phyloP scores from a whole-genome alignment of 2,113 vertebrate genomes.

The Hemicordylus capensis region DNA sequence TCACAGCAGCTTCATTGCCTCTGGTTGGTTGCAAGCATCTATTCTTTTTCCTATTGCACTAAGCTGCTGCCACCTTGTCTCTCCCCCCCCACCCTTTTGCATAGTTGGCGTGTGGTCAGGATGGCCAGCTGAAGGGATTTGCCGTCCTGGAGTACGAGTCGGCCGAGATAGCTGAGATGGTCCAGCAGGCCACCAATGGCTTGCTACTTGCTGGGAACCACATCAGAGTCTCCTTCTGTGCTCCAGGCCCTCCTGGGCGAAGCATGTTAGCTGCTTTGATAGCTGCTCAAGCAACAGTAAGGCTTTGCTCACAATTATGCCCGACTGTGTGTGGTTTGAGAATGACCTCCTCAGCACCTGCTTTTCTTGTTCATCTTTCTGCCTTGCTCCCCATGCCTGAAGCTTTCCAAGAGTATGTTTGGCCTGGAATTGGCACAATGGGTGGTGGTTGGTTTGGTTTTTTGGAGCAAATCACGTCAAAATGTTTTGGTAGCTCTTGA shows the following conservation, averaged over 20 bases:
- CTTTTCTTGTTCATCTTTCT: neutral
- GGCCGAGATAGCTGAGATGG: slow-evolving; percentile 82
- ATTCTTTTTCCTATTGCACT: fast-evolving
- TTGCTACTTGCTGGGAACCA: slow-evolving; percentile 77
- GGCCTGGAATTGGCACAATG: neutral
- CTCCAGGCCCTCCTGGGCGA: slow-evolving; percentile 89
- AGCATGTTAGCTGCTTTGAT: slow-evolving; percentile 93
- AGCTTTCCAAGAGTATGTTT: neutral
- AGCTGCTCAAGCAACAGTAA: slow-evolving; percentile 91
- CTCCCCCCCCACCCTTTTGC: neutral
- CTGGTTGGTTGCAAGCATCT: neutral
- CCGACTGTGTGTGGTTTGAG: neutral
- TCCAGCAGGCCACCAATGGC: slow-evolving; percentile 79
- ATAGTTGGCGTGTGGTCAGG: slow-evolving; percentile 91
- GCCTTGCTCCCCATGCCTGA: neutral
- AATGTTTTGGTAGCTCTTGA: neutral
- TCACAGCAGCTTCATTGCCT: neutral
- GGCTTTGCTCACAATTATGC: neutral
- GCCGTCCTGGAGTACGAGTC: slow-evolving; percentile 88
- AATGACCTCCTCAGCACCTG: neutral
- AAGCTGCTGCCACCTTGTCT: fast-evolving
- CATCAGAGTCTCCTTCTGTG: slow-evolving; percentile 90
- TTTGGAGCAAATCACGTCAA: neutral
- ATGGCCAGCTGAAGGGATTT: slow-evolving; percentile 89
- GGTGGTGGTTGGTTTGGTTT: neutral